Base-by-base conservation (phyloP, 2,888 invertebrate genomes). In the Falcaria lacertinaria region DNA sequence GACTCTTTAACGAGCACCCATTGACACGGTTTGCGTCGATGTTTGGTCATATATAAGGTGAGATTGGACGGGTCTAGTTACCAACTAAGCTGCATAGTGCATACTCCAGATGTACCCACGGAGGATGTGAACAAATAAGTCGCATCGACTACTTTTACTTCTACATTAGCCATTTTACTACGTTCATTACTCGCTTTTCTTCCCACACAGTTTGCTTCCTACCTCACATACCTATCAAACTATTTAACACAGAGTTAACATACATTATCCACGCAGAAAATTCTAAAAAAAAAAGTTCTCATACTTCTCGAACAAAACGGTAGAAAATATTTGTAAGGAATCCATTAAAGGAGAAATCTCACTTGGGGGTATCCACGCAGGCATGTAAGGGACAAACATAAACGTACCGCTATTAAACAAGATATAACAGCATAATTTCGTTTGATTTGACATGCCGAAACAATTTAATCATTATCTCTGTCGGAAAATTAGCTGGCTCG, bases 401-500 rank as follows among this genome's bases (percentile, higher is more conserved):
- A 80, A 68, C 69, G 71, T 63, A 77, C 78, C 66, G 74, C 82
- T 79, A 82, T 87, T 85, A 83, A 87, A 86, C 83, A 84, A 87
- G 83, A 85, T 87, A 85, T 88, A 87, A 89, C 87, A 86, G 86
- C 83, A 89, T 89, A 85, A 88, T 89, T 88, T 87, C 78, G 81
- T 89, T 85, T 88, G 86, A 87, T 88, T 86, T 84, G 83, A 88
- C 84, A 89, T 85, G 80, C 89, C 89, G 86, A 86, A 88, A 86
- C 86, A 86, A 88, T 88, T 88, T 87, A 84, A 89, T 86, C 83
- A 89, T 87, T 88, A 89, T 80, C 77, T 82, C 78, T 47, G 73
- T n/a, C 50, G 65, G 78, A 76, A 85, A 88, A 84, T 84, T 81
- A 77, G 72, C 56, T 45, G 34, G 35, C 34, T 41, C 8, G 7